Conservation (phyloP, 2,888 invertebrate genomes). For the Nomada fucata region DNA sequence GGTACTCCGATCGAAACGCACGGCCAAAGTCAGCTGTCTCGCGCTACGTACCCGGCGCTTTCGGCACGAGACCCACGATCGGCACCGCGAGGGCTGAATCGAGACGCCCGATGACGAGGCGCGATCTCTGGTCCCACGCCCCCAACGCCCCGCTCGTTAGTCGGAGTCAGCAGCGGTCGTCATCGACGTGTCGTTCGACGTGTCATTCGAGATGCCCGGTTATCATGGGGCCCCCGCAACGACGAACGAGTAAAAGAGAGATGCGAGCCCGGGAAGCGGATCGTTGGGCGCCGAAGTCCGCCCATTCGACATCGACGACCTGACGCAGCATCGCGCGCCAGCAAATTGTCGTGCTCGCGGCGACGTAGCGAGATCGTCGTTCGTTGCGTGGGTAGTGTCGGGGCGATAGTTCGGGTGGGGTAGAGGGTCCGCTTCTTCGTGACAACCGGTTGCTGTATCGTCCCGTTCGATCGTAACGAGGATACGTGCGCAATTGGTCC, state of each 20-base stretch:
- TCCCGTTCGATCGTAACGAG: slow-evolving; percentile 50
- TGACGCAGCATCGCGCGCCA: slow-evolving; percentile 78
- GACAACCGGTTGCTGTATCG: slow-evolving; percentile 53
- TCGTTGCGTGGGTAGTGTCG: slow-evolving; percentile 50
- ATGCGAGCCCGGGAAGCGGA: slow-evolving; percentile 33
- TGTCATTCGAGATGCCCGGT: slow-evolving; percentile 64
- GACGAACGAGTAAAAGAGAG: slow-evolving; percentile 62
- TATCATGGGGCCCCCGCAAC: slow-evolving; percentile 56
- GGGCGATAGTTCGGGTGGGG: slow-evolving; percentile 26
- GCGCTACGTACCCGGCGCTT: slow-evolving; percentile 37
- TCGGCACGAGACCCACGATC: slow-evolving; percentile 47
- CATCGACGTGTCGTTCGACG: slow-evolving; percentile 84
- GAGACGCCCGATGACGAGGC: slow-evolving; percentile 81
- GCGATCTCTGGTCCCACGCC: slow-evolving; percentile 82
- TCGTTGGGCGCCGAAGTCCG: slow-evolving; percentile 48
- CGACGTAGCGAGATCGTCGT: slow-evolving; percentile 51
- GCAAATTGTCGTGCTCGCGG: slow-evolving; percentile 78
- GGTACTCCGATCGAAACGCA: too few species aligned
- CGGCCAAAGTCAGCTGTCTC: neutral
- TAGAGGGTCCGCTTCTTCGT: slow-evolving; percentile 35
- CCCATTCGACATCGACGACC: slow-evolving; percentile 74
- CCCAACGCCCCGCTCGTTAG: slow-evolving; percentile 83
- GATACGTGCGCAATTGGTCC: slow-evolving; percentile 53
- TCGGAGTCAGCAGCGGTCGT: slow-evolving; percentile 84
- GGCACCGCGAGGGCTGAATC: slow-evolving; percentile 39